Evolutionary conservation across 2,797 vertebrate genomes (phyloP).

Genomic region (Platyrinchus mystaceus): DNA sequence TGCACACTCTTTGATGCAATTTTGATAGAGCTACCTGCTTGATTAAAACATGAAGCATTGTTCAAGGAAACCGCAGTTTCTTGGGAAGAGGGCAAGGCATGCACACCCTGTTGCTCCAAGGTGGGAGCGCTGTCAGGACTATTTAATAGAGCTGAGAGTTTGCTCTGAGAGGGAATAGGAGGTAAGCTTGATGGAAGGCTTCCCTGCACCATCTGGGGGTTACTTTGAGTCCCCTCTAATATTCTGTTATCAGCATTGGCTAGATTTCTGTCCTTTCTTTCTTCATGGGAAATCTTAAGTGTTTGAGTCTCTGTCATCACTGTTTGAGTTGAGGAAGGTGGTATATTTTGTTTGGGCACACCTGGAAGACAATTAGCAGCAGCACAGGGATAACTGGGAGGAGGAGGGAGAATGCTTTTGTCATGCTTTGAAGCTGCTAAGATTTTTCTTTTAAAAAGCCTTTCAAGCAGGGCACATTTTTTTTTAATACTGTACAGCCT

Average conservation of each 20-base stretch:
- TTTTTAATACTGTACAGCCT: conserved; percentile 55
- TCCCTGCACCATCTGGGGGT: not conserved
- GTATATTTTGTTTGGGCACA: not conserved
- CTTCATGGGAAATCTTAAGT: not conserved
- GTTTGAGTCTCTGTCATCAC: not conserved
- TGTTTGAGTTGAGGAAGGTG: not conserved
- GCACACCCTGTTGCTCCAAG: not conserved
- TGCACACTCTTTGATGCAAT: not conserved
- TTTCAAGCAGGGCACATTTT: conserved; percentile 59
- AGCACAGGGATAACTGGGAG: not conserved
- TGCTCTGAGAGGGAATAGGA: not conserved
- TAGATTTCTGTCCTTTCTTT: not conserved
- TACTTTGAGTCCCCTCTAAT: not conserved
- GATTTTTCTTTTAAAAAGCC: conserved; percentile 44
- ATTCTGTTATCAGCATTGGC: not conserved
- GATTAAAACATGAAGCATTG: not conserved
- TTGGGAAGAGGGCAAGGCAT: not conserved
- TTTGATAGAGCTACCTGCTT: not conserved
- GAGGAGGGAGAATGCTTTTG: not conserved
- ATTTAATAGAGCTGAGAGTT: not conserved
- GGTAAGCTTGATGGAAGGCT: not conserved
- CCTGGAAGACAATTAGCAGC: not conserved
- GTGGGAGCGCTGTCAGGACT: not conserved
- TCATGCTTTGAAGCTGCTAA: conserved; percentile 23
- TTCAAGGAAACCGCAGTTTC: not conserved